These are phyloP conservation scores for Chaetodon auriga DNA, from an alignment of 2,113 vertebrate genomes.

Conservation along the genomic window DNA sequence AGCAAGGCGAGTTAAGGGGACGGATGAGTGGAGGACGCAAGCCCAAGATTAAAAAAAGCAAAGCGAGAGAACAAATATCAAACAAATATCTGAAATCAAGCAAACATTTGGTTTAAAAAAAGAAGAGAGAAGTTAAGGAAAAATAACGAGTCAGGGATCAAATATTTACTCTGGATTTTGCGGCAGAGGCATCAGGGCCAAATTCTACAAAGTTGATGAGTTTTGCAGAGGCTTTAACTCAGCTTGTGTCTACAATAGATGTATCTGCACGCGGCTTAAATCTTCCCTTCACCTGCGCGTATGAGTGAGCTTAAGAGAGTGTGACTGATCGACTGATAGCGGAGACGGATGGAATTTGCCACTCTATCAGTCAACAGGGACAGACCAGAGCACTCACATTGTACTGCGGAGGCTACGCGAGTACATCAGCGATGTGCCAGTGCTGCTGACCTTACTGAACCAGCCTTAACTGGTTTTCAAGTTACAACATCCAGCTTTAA, in stretches of 20 bases:
- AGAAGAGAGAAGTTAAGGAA: background rate
- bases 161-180: slow-evolving; percentile 42
- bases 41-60: background rate
- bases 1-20: background rate
- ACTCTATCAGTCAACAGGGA: slow-evolving; percentile 35
- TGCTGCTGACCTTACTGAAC: background rate
- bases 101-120: slow-evolving; percentile 20
- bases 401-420: background rate
- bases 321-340: slow-evolving; percentile 30
- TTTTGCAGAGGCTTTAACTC: slow-evolving; percentile 27
- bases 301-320: slow-evolving; percentile 21
- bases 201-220: slow-evolving; percentile 23
- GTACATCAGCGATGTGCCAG: background rate
- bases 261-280: slow-evolving; percentile 1
- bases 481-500: background rate
- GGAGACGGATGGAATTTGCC: slow-evolving; percentile 24
- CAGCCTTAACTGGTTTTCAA: background rate
- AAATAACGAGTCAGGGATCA: background rate
- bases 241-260: slow-evolving; percentile 41
- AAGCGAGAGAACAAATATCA: background rate
- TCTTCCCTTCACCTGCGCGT: background rate
- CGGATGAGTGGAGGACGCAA: background rate
- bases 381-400: slow-evolving; percentile 9
- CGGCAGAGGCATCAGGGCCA: background rate
- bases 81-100: background rate